Evolutionary conservation across 2,888 invertebrate genomes (phyloP).

Genomic region (Zonitis immaculata): DNA sequence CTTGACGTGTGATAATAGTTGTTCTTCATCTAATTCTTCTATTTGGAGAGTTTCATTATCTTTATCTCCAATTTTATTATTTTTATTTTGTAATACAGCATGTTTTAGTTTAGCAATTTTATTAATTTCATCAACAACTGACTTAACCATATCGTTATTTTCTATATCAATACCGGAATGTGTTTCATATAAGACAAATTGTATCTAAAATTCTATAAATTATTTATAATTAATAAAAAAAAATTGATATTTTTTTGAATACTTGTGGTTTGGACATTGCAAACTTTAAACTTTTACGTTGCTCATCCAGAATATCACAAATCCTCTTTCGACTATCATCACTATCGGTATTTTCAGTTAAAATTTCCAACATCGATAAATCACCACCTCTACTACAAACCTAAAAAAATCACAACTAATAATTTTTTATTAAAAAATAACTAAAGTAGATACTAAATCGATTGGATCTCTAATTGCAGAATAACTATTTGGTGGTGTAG

Average conservation of each 20-base stretch:
- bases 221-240: neutral
- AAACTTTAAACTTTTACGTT: slow-evolving; percentile 66
- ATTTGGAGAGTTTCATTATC: slow-evolving; percentile 4
- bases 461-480: slow-evolving; percentile 76
- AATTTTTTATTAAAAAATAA: slow-evolving; percentile 1
- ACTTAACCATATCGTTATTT: slow-evolving; percentile 67
- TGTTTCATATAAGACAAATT: slow-evolving; percentile 75
- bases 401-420: slow-evolving; percentile 23
- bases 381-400: slow-evolving; percentile 76
- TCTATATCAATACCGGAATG: slow-evolving; percentile 73
- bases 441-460: slow-evolving; percentile 54
- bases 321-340: slow-evolving; percentile 57
- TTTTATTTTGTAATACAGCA: slow-evolving; percentile 48
- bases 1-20: neutral
- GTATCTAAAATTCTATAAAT: slow-evolving; percentile 53
- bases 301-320: slow-evolving; percentile 67
- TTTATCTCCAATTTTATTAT: slow-evolving; percentile 35
- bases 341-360: slow-evolving; percentile 66
- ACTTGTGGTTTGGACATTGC: slow-evolving; percentile 77
- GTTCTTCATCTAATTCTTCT: slow-evolving; percentile 2
- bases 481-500: slow-evolving; percentile 77
- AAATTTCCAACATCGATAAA: slow-evolving; percentile 66
- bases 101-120: slow-evolving; percentile 66
- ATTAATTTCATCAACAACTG: slow-evolving; percentile 66
- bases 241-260: slow-evolving; percentile 9